These are phyloP conservation scores for Scaptomyza pallida DNA, from an alignment of 1,140 invertebrate species.

Conservation along the genomic window DNA sequence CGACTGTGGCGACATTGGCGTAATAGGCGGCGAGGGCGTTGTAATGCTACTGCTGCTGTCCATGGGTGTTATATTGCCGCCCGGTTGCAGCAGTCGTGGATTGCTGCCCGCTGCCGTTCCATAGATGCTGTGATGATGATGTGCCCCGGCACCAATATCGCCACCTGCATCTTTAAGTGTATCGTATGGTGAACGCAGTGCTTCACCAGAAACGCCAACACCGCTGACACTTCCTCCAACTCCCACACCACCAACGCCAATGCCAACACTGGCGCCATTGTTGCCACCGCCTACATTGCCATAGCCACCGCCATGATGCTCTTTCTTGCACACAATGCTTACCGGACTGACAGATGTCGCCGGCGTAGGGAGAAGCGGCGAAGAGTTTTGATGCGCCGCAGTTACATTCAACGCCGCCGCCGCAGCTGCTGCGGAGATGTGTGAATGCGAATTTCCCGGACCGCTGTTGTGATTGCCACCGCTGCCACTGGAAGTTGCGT, in stretches of 20 bases:
- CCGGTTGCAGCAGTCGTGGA: slow-evolving; percentile 79
- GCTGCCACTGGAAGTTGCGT: slow-evolving; percentile 48
- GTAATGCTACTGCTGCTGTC: slow-evolving; percentile 88
- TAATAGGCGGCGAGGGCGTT: slow-evolving; percentile 87
- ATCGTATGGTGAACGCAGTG: slow-evolving; percentile 73
- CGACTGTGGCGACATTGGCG: slow-evolving; percentile 85
- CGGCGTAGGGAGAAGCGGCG: slow-evolving; percentile 86
- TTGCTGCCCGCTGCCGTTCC: slow-evolving; percentile 77
- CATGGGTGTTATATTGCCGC: slow-evolving; percentile 87
- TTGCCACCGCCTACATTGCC: slow-evolving; percentile 35
- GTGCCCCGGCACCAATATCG: slow-evolving; percentile 62
- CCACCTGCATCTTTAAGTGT: slow-evolving; percentile 78
- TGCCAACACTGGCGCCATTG: slow-evolving; percentile 23
- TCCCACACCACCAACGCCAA: slow-evolving; percentile 17
- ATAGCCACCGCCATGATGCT: slow-evolving; percentile 84
- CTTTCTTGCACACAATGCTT: slow-evolving; percentile 87
- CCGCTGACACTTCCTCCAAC: slow-evolving; percentile 25
- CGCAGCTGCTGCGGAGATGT: slow-evolving; percentile 65
- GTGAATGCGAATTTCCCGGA: slow-evolving; percentile 42
- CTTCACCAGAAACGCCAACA: slow-evolving; percentile 44
- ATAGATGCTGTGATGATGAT: slow-evolving; percentile 82
- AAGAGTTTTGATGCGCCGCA: slow-evolving; percentile 83
- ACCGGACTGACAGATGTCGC: slow-evolving; percentile 87
- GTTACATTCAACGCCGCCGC: slow-evolving; percentile 72
- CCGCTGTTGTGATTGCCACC: slow-evolving; percentile 39